Conservation (phyloP, 2,797 vertebrate species). For the Pachyuromys duprasi region DNA sequence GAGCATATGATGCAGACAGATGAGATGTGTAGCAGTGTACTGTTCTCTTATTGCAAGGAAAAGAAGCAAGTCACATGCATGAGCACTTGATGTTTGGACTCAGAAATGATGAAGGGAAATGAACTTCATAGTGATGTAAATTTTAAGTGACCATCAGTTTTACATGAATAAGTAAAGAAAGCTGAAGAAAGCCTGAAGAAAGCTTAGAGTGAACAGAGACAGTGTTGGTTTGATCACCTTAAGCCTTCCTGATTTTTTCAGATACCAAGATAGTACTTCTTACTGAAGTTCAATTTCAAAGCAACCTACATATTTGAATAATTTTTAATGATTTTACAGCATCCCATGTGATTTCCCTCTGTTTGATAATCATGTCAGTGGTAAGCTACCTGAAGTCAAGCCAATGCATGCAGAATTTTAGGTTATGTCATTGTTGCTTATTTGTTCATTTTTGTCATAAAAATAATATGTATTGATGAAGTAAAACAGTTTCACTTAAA, state of each 20-base stretch:
- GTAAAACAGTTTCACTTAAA: neutral
- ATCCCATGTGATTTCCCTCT: neutral
- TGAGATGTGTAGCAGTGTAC: neutral
- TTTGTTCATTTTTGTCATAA: neutral
- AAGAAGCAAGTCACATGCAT: accelerated
- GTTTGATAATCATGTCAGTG: neutral
- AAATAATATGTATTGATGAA: neutral
- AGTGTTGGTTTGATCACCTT: neutral
- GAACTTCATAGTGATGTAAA: neutral
- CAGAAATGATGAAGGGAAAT: neutral
- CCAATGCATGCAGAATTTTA: neutral
- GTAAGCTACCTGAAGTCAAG: neutral
- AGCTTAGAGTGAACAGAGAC: neutral
- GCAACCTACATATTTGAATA: neutral
- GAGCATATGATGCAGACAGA: neutral
- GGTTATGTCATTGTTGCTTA: neutral
- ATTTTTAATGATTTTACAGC: neutral
- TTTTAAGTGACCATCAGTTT: neutral
- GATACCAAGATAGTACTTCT: neutral
- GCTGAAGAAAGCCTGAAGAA: too few species aligned
- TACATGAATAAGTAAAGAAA: neutral
- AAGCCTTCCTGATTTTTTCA: neutral
- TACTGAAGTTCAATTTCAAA: neutral
- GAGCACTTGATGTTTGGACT: neutral
- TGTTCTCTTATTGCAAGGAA: neutral